These are phyloP conservation scores for Camponotus vicinus DNA, from an alignment of 1,140 invertebrate species.

Conservation along the genomic window DNA sequence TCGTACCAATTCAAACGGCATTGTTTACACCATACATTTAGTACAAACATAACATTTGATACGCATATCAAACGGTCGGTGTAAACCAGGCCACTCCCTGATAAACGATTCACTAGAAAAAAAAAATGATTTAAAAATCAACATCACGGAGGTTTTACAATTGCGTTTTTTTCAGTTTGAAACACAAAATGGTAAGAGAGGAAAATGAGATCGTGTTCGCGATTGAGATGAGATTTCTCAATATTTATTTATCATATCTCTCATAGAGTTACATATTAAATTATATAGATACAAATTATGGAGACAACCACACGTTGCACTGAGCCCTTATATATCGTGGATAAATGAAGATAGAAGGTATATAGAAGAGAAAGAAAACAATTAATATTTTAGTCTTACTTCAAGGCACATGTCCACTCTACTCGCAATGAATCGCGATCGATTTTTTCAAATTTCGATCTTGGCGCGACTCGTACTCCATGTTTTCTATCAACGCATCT, in stretches of 20 bases:
- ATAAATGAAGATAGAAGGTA: constrained; percentile 44
- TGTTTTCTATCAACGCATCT: constrained; percentile 1
- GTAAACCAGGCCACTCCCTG: too few relatives aligned
- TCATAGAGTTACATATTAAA: constrained; percentile 57
- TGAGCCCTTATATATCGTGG: constrained; percentile 47
- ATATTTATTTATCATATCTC: constrained; percentile 52
- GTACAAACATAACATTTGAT: too few relatives aligned
- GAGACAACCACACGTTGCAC: constrained; percentile 62
- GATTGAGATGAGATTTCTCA: constrained; percentile 18
- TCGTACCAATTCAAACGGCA: too few relatives aligned
- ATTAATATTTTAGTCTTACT: constrained; percentile 35
- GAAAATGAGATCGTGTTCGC: neutral
- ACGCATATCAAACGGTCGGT: too few relatives aligned
- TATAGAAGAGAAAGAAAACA: constrained; percentile 31
- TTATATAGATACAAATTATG: constrained; percentile 58
- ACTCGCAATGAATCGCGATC: constrained; percentile 28
- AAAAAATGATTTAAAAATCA: too few relatives aligned
- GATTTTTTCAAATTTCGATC: neutral
- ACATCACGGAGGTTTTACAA: too few relatives aligned
- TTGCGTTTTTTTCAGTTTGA: neutral
- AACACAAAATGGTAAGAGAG: neutral
- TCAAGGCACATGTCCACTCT: constrained; percentile 57
- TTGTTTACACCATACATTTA: too few relatives aligned
- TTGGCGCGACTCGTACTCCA: neutral
- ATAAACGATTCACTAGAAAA: too few relatives aligned